Evolutionary conservation across 2,888 invertebrate species (phyloP).

Genomic region (Lomographa bimaculata): DNA sequence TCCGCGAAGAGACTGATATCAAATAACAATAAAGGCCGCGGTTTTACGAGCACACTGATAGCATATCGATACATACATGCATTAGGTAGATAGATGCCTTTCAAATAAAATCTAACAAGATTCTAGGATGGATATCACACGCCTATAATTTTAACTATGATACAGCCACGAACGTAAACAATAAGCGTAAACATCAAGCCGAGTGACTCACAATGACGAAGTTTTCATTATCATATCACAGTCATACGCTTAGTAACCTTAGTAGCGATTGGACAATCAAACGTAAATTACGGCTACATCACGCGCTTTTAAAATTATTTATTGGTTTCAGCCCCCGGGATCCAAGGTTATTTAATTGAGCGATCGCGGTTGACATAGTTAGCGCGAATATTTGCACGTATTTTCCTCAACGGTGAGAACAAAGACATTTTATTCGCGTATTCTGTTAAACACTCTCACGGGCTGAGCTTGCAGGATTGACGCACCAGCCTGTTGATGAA

Average conservation of each 20-base stretch:
- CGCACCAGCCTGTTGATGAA: conserved; percentile 76
- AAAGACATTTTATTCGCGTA: conserved; percentile 64
- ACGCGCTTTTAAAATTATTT: conserved; percentile 41
- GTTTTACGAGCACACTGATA: conserved; percentile 43
- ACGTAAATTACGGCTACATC: conserved; percentile 58
- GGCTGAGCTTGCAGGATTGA: no score
- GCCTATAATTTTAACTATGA: conserved; percentile 46
- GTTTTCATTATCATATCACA: conserved; percentile 80
- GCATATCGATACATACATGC: conserved; percentile 60
- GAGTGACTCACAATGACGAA: conserved; percentile 80
- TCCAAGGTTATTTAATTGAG: conserved; percentile 58
- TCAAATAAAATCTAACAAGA: conserved; percentile 50
- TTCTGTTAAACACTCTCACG: conserved; percentile 55
- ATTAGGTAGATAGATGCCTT: no score
- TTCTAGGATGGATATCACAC: conserved; percentile 53
- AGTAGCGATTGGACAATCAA: conserved; percentile 69
- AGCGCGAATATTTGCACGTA: conserved; percentile 55
- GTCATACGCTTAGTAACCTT: conserved; percentile 58
- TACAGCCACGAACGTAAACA: conserved; percentile 68
- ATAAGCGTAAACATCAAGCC: conserved; percentile 74
- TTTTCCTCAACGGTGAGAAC: conserved; percentile 73
- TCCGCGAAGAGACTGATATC: conserved; percentile 30
- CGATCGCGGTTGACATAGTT: conserved; percentile 60
- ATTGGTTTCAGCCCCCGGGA: conserved; percentile 46
- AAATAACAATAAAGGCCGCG: conserved; percentile 36